Evolutionary conservation across 2,888 invertebrate species (phyloP).

Genomic region (Dexiosoma caninum): DNA sequence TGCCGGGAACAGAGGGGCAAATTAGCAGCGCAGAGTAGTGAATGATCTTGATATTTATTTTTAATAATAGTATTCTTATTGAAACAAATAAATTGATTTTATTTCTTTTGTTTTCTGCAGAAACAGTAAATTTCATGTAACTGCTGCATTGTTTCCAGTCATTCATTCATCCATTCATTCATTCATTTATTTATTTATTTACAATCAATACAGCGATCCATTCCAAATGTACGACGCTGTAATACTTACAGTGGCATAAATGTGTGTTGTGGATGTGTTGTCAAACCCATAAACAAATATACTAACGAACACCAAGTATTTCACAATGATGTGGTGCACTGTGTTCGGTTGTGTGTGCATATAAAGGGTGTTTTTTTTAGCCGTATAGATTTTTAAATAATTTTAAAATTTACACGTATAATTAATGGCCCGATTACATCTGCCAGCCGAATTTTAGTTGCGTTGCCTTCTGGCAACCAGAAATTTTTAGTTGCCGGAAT

Average conservation of each 20-base stretch:
- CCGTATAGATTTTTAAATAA: too few species aligned
- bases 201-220: constrained; percentile 2
- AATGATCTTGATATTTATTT: not conserved
- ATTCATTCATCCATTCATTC: too few species aligned
- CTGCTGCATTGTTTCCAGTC: constrained; percentile 6
- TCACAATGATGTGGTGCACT: constrained; percentile 52
- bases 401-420: too few species aligned
- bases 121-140: constrained; percentile 4
- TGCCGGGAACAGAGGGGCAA: not conserved
- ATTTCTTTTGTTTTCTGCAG: not conserved
- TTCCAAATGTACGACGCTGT: not conserved
- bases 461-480: too few species aligned
- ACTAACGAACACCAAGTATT: constrained; percentile 52
- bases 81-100: constrained; percentile 45
- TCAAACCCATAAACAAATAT: constrained; percentile 20
- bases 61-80: not conserved
- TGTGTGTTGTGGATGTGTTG: not conserved
- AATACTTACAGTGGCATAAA: not conserved
- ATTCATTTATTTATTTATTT: not conserved
- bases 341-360: constrained; percentile 36
- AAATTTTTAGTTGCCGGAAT: too few species aligned
- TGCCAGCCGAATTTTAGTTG: too few species aligned
- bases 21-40: not conserved
- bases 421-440: too few species aligned
- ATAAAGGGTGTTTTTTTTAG: too few species aligned